Conservation (phyloP, 2,888 invertebrate genomes). For the Pherbina coryleti region DNA sequence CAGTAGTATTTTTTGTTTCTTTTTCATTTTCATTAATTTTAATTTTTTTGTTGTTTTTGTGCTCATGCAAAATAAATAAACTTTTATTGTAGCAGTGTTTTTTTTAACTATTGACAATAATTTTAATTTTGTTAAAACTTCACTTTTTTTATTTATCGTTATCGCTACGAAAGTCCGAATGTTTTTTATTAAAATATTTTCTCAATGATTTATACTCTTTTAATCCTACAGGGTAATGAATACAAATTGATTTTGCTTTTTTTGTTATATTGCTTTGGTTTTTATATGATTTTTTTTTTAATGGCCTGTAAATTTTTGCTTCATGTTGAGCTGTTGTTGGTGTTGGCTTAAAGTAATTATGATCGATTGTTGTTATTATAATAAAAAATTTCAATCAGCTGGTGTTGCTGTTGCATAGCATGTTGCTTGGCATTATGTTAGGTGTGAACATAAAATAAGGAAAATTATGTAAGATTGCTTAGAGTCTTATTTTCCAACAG, state of each 20-base stretch:
- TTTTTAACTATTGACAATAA: not conserved
- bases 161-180: not conserved
- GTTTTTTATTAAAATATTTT: conserved; percentile 6
- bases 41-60: not conserved
- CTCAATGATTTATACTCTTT: conserved; percentile 21
- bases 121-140: not conserved
- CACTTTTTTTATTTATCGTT: not conserved
- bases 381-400: conserved; percentile 17
- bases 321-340: not conserved
- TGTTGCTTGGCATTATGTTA: not conserved
- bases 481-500: no score
- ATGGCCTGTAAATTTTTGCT: not conserved
- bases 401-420: not conserved
- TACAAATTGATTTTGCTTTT: not conserved
- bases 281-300: not conserved
- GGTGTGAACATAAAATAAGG: not conserved
- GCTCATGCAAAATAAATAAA: not conserved
- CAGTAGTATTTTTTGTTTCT: not conserved
- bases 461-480: no score
- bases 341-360: conserved; percentile 40
- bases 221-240: conserved; percentile 1
- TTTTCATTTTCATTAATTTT: not conserved
- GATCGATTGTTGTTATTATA: conserved; percentile 42
- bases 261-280: not conserved
- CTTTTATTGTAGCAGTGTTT: conserved; percentile 5